Base-by-base conservation (phyloP, 2,888 invertebrate species). In the Ypsolopha sequella region DNA sequence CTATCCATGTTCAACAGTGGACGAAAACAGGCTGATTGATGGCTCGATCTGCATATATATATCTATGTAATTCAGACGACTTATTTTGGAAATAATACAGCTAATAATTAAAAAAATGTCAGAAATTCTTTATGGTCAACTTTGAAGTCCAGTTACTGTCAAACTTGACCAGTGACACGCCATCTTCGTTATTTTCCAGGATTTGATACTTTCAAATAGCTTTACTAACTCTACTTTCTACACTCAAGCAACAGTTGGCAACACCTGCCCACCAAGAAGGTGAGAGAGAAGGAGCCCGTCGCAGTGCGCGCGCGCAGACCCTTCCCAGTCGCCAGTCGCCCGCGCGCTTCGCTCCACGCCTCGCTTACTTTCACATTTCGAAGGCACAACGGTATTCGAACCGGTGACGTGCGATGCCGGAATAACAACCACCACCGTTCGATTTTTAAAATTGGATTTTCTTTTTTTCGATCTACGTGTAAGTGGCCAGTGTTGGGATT, bases 281-380 rank as follows among this genome's bases (percentile, higher is more conserved):
- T 63, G 60, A 63, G 66, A 67, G 67, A 66, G 65, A 59, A 60
- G 58, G 35, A 50, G 43, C 63, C 62, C 56, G 62, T 64, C 68
- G 63, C 61, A 59, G 59, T 64, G 66, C 68, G 63, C 58, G 59
- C 50, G 61, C 66, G 59, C 64, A 60, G 61, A 58, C 57, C 62
- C 58, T 61, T 60, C 66, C 68, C 74, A 80, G 80, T 80, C 70
- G 62, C 69, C 60, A 63, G 68, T 64, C 68, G 60, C 56, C 68
- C 60, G 65, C 66, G 72, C 63, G 60, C 52, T 64, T 59, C 64
- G 65, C 68, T 60, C 51, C 52, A 41, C 51, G 44, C 14, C 41
- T 45, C n/a, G 50, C 45, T 53, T 43, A 55, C 58, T 55, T 58
- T 58, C 58, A 52, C 55, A 57, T 52, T 52, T 55, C 60, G 53